Base-by-base conservation (phyloP, 2,888 invertebrate genomes). In the Sturmia bella region DNA sequence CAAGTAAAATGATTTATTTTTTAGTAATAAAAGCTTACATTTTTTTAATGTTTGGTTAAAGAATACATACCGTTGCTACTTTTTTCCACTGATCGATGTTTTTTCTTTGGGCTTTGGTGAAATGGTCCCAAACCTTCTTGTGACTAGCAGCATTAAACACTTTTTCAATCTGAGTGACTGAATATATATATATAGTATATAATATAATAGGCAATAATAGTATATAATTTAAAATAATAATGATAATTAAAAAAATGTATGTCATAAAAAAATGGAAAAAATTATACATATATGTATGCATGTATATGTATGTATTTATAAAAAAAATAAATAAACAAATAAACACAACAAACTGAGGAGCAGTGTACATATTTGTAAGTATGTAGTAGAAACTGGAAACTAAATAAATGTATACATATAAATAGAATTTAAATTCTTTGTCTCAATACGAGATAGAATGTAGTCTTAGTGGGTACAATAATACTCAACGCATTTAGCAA, bases 81-180 rank as follows among this genome's bases (percentile, higher is more conserved):
- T 97, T 98, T 93, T 96, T 97, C 99, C 98, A 98, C 91, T 96
- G 94, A 93, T 98, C 98, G 92, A 99, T 97, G 94, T 98, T 98
- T 95, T 98, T 98, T 93, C 98, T 94, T 93, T 98, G 98, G 88
- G 98, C 97, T 94, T 98, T 98, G 93, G 98, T 98, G 95, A 99
- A 98, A 95, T 98, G 98, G 95, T 98, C 98, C 98, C 98, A 98
- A 92, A 97, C 97, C 92, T 98, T 98, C 95, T 98, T 98, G 93
- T 98, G 98, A 92, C 95, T 96, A 91, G 98, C 97, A 90, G 97
- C 96, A 92, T 94, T 93, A 94, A 98, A 98, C 93, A 98, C 97
- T 94, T 96, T 96, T 95, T 97, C 98, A 94, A 98, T 98, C 95
- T 98, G 98, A 95, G 96, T 96, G 95, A 98, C 98, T 98, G 96